phyloP scores from a whole-genome alignment of 2,113 vertebrate genomes.

The Arvicanthis niloticus region DNA sequence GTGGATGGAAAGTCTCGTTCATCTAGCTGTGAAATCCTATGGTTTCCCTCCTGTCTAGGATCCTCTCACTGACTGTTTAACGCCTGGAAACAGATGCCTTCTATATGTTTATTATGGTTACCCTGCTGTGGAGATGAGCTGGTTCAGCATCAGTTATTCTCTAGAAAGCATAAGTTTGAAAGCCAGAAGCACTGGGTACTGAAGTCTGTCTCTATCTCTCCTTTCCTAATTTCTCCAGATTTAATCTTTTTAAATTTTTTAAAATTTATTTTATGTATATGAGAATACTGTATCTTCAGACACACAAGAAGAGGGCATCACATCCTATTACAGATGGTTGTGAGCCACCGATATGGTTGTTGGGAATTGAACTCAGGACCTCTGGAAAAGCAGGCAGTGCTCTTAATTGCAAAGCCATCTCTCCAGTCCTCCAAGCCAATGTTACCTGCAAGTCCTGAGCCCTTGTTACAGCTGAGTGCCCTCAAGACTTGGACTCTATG shows the following conservation, averaged over 20 bases:
- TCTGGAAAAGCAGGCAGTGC: too few relatives aligned
- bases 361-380: too few relatives aligned
- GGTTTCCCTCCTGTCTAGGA: not conserved
- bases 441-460: not conserved
- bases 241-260: not conserved
- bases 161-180: slow-evolving; percentile 44
- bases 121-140: slow-evolving; percentile 11
- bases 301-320: too few relatives aligned
- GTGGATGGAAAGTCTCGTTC: not conserved
- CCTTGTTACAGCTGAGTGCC: not conserved
- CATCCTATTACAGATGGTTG: too few relatives aligned
- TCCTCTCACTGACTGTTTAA: not conserved
- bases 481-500: not conserved
- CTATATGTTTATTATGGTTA: not conserved
- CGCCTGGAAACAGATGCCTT: not conserved
- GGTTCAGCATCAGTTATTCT: slow-evolving; percentile 15
- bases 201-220: not conserved
- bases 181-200: slow-evolving; percentile 12
- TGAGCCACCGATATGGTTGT: too few relatives aligned
- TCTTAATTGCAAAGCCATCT: too few relatives aligned
- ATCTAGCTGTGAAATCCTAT: not conserved
- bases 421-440: not conserved
- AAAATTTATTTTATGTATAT: too few relatives aligned
- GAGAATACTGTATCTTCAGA: too few relatives aligned
- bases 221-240: not conserved